These are phyloP conservation scores for Aramus guarauna DNA, from an alignment of 2,113 vertebrate species.

Conservation along the genomic window DNA sequence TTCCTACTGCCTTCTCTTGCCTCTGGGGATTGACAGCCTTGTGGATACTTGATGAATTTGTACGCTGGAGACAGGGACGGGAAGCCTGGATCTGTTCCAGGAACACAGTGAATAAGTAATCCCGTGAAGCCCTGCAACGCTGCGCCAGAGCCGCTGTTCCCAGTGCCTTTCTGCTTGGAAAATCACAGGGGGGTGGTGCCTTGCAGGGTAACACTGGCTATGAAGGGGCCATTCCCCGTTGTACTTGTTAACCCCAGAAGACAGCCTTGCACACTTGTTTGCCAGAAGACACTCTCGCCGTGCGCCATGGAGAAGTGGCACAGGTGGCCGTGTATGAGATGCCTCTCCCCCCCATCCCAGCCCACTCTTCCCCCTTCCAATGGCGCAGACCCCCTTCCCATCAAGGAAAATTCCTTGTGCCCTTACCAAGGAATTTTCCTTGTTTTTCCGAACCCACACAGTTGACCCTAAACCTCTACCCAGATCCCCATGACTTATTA, in stretches of 20 bases:
- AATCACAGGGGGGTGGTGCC: not conserved
- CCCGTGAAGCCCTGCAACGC: not conserved
- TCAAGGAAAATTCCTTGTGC: not conserved
- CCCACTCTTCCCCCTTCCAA: not conserved
- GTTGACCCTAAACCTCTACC: not conserved
- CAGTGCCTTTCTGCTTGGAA: not conserved
- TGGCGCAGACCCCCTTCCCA: not conserved
- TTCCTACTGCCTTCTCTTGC: not conserved
- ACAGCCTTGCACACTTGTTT: not conserved
- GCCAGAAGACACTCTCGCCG: not conserved
- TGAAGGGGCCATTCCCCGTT: not conserved
- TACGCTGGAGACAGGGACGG: not conserved
- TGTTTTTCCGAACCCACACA: not conserved
- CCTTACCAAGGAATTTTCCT: not conserved
- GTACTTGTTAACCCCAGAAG: not conserved
- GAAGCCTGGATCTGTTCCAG: not conserved
- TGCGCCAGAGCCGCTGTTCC: not conserved
- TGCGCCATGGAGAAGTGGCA: accelerated
- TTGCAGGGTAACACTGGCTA: not conserved
- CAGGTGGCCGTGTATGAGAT: not conserved
- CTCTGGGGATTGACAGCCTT: not conserved
- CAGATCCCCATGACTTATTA: not conserved
- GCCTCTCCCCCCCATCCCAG: not conserved
- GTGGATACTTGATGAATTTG: not conserved
- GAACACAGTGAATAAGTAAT: slow-evolving; percentile 51